Conservation (phyloP, 2,888 invertebrate genomes). For the Stenodema calcarata region DNA sequence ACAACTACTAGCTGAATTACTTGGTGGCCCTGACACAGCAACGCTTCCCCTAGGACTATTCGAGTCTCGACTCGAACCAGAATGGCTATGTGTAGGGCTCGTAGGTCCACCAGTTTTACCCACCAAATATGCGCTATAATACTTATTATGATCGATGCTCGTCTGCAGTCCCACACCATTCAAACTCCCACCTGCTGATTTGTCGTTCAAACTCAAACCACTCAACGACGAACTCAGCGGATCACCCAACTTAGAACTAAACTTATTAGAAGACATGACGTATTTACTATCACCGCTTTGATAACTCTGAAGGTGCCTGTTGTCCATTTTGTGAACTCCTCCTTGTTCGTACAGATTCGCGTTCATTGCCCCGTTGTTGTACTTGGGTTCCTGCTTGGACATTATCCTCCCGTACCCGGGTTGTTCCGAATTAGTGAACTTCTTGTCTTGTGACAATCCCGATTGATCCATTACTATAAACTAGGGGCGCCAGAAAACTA, state of each 20-base stretch:
- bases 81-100: constrained; percentile 70
- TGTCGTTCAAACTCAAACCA: constrained; percentile 38
- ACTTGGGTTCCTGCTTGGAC: constrained; percentile 58
- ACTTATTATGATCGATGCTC: constrained; percentile 56
- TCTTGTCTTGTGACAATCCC: constrained; percentile 1
- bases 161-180: not conserved
- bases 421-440: constrained; percentile 55
- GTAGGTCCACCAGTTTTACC: constrained; percentile 53
- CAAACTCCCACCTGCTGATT: not conserved
- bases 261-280: constrained; percentile 38
- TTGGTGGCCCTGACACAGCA: constrained; percentile 58
- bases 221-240: constrained; percentile 29
- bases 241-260: constrained; percentile 10
- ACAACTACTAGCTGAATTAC: constrained; percentile 58
- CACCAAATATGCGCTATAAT: constrained; percentile 56
- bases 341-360: constrained; percentile 25
- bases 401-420: constrained; percentile 62
- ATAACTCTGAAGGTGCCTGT: constrained; percentile 30
- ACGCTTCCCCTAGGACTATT: constrained; percentile 62
- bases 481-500: not conserved
- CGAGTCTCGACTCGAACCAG: constrained; percentile 69
- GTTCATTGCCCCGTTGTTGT: constrained; percentile 23
- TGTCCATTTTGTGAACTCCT: constrained; percentile 31
- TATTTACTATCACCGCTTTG: constrained; percentile 23
- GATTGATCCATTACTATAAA: constrained; percentile 25